These are phyloP conservation scores for Lepidostoma basale DNA, from an alignment of 1,140 invertebrate genomes.

Conservation along the genomic window DNA sequence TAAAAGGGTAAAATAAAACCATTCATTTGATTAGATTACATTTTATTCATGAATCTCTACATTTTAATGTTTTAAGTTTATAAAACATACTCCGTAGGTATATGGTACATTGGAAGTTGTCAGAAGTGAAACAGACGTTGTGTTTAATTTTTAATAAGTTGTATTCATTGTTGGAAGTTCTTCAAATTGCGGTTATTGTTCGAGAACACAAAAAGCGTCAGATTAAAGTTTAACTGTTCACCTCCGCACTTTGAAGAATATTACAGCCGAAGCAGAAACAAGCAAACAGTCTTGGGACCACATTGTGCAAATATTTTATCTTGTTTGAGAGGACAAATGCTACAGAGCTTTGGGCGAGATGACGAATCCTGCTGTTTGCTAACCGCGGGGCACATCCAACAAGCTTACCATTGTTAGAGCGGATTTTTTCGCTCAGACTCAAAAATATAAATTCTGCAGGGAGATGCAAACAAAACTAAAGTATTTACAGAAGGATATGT, in stretches of 20 bases:
- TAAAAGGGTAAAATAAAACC: too few species aligned
- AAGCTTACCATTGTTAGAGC: constrained; percentile 37
- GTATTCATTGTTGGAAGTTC: too few species aligned
- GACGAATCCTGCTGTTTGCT: constrained; percentile 38
- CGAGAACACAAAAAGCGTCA: too few species aligned
- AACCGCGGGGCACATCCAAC: constrained; percentile 32
- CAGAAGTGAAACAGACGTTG: too few species aligned
- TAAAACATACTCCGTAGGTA: too few species aligned
- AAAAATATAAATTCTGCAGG: constrained; percentile 5
- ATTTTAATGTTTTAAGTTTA: too few species aligned
- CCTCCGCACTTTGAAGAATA: constrained; percentile 33
- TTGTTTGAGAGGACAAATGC: constrained; percentile 42
- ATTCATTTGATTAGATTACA: too few species aligned
- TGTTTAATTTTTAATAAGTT: too few species aligned
- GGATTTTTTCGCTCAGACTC: constrained; percentile 29
- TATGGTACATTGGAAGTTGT: too few species aligned
- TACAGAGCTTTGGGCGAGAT: constrained; percentile 32
- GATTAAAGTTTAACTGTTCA: too few species aligned
- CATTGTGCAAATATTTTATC: constrained; percentile 46
- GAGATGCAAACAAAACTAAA: constrained; percentile 2
- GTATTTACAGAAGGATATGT: constrained; percentile 3
- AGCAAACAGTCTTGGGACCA: constrained; percentile 40
- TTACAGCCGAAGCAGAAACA: constrained; percentile 39
- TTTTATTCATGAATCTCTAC: too few species aligned
- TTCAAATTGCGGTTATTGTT: too few species aligned